Evolutionary conservation across 2,888 invertebrate genomes (phyloP), one percentile per base, ranked within the genome.

Genomic region (Ophioninae sp.): DNA sequence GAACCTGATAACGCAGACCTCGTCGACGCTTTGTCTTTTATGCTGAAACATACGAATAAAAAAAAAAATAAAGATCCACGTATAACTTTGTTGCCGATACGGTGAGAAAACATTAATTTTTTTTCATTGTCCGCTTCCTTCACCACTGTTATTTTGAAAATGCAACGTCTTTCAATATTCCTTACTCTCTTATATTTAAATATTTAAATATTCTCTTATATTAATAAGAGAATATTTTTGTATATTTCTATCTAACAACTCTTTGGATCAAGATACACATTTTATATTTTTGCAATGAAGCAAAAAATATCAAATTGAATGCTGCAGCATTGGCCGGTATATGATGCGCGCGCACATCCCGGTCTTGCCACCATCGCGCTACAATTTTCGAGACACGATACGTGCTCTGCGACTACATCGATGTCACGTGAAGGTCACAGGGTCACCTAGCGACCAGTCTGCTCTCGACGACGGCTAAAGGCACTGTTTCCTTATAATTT

Each of bases 361-460:
- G 13, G 50, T 56, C 50, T 23, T n/a, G 39, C 17, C 77, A 61
- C 67, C 10, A 21, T 72, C n/a, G 30, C 59, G 70, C 65, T 73
- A 13, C 56, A 37, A 30, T 64, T 68, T 2, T 23, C 59, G 41
- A 13, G 17, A 6, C 17, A 50, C 21, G 6, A 6, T 37, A 68
- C 17, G 8, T 37, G 37, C 39, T 39, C 2, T 39, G 13, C 6
- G 37, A 13, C 72, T 21, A 8, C 21, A 59, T 70, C 59, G 68
- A 57, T 79, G 72, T 67, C 70, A 68, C 79, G 56, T 84, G 84
- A 84, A 84, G 84, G 84, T 84, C 84, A 82, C 69, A 76, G 74
- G 84, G 84, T 84, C 82, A 69, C 76, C 76, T 73, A 79, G 79
- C 79, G 83, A 76, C 76, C 81, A 84, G 84, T 84, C 79, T 72